A percentile compares a stretch with the other conserved stretches of the same genome.
phyloP scores from a whole-genome alignment of 2,113 vertebrate species.

The Oreochromis niloticus region DNA sequence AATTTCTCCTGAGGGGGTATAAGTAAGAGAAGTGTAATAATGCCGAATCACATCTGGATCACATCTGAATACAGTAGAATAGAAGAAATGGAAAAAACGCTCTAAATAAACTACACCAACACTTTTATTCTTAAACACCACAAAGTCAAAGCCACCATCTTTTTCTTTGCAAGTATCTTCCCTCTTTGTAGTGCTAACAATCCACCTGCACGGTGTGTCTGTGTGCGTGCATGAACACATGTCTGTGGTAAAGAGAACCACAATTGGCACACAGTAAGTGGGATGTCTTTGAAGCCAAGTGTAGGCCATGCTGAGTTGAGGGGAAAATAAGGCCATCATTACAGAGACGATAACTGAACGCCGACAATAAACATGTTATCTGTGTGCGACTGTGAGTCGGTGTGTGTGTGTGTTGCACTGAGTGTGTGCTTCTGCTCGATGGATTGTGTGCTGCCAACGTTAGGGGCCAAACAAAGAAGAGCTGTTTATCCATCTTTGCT shows the following conservation, averaged over 20 bases:
- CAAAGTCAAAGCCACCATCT: background rate
- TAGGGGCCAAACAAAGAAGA: constrained; percentile 37
- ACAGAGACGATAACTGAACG: constrained; percentile 23
- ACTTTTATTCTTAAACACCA: background rate
- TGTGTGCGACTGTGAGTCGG: background rate
- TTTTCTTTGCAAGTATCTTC: background rate
- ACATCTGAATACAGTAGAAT: background rate
- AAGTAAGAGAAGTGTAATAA: background rate
- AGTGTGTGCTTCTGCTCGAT: constrained; percentile 16
- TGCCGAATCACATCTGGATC: background rate
- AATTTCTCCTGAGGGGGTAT: background rate
- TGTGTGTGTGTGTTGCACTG: background rate
- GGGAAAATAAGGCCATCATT: constrained; percentile 38
- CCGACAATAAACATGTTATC: background rate
- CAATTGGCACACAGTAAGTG: constrained; percentile 8
- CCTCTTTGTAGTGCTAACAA: background rate
- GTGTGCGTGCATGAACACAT: background rate
- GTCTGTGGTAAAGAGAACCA: background rate
- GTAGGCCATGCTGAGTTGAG: constrained; percentile 15
- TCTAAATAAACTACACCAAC: background rate
- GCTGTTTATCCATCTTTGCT: constrained; percentile 48
- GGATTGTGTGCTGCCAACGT: constrained; percentile 17
- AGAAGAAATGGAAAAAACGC: background rate
- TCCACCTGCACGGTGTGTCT: background rate
- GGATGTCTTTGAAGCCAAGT: constrained; percentile 21